Evolutionary conservation across 2,888 invertebrate species (phyloP).

Genomic region (Drosophila setosimentum): DNA sequence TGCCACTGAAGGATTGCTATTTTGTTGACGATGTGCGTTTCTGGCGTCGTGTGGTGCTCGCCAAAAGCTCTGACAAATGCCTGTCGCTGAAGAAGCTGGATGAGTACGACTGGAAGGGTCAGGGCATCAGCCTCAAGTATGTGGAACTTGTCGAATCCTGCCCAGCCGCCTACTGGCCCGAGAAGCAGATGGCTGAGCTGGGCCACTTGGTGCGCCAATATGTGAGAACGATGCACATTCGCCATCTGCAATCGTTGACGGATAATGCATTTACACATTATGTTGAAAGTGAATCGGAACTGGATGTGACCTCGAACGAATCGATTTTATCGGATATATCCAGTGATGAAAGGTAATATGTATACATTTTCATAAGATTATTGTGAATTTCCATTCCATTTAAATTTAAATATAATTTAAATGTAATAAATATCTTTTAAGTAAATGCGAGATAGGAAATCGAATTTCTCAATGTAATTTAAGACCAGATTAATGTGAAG

Average conservation of each 20-base stretch:
- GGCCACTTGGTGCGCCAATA: constrained; percentile 60
- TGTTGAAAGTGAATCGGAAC: constrained; percentile 48
- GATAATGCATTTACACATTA: constrained; percentile 64
- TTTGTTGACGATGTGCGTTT: constrained; percentile 68
- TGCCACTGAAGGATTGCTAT: constrained; percentile 76
- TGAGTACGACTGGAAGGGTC: constrained; percentile 72
- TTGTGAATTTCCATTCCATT: background rate
- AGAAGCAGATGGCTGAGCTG: constrained; percentile 65
- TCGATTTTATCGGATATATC: constrained; percentile 43
- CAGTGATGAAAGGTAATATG: constrained; percentile 54
- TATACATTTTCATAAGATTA: too few relatives aligned
- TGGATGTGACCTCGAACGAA: constrained; percentile 56
- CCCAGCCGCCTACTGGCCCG: constrained; percentile 74
- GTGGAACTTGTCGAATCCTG: constrained; percentile 78
- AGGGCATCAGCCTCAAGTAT: constrained; percentile 74
- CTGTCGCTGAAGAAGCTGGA: constrained; percentile 50
- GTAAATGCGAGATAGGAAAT: background rate
- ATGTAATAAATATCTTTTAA: background rate
- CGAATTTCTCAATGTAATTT: background rate
- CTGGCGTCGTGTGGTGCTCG: constrained; percentile 79
- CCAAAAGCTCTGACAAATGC: constrained; percentile 65
- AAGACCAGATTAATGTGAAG: too few relatives aligned
- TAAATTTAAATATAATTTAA: too few relatives aligned
- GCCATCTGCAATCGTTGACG: constrained; percentile 69
- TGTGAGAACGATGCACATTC: constrained; percentile 72